Conservation (phyloP, 2,113 vertebrate species). For the Sisor rabdophorus region DNA sequence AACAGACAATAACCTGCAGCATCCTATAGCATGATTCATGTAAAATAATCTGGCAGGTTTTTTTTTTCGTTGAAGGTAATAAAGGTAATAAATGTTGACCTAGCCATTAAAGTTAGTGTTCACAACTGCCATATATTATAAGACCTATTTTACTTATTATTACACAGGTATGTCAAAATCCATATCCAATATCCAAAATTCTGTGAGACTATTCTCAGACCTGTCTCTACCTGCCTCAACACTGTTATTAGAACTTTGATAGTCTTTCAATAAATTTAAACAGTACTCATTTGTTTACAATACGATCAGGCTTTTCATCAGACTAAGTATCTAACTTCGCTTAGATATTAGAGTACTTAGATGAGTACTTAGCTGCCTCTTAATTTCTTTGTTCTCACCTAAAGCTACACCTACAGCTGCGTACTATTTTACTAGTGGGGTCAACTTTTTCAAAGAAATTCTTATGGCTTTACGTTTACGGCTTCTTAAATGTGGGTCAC, state of each 20-base stretch:
- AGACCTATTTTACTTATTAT: not conserved
- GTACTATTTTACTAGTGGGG: not conserved
- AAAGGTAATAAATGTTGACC: not conserved
- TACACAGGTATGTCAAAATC: not conserved
- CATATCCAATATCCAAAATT: too few species aligned
- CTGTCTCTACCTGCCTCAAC: not conserved
- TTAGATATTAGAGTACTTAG: not conserved
- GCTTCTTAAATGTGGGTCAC: not conserved
- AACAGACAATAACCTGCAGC: not conserved
- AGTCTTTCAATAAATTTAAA: not conserved
- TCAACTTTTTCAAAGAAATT: constrained; percentile 1
- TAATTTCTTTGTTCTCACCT: constrained; percentile 7
- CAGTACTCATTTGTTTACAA: not conserved
- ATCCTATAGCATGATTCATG: not conserved
- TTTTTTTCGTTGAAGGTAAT: too few species aligned
- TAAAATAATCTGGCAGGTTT: not conserved
- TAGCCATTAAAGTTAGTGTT: not conserved
- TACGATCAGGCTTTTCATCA: not conserved
- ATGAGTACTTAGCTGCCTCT: not conserved
- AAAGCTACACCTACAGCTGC: not conserved
- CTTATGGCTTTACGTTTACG: not conserved
- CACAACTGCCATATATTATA: not conserved
- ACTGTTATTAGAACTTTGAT: not conserved
- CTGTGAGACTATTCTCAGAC: too few species aligned
- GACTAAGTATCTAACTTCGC: not conserved